A percentile compares a stretch with the other conserved stretches of the same genome.
These are phyloP conservation scores for Ptychoptera albimana DNA, from an alignment of 2,888 invertebrate species.

Conservation along the genomic window DNA sequence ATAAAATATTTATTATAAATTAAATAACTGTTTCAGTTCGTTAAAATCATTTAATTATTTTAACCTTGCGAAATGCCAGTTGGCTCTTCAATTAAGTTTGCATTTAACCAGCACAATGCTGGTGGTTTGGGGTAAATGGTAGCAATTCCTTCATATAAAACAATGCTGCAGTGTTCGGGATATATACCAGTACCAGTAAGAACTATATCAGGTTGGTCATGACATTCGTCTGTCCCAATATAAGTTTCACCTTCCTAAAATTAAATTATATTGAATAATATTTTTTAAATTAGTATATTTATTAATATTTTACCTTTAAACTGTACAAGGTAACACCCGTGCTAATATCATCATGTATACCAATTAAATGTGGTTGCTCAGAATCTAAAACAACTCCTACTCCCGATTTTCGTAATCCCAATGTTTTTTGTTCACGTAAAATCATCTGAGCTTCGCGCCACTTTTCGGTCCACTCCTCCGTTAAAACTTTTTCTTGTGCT, in stretches of 20 bases:
- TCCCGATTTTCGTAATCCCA: constrained; percentile 74
- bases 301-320: constrained; percentile 42
- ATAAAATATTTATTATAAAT: constrained; percentile 20
- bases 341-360: constrained; percentile 81
- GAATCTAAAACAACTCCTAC: constrained; percentile 80
- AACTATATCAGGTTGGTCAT: constrained; percentile 54
- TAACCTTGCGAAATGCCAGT: constrained; percentile 55
- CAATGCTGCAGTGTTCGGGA: constrained; percentile 61
- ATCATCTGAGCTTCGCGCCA: constrained; percentile 85
- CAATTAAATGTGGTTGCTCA: constrained; percentile 81
- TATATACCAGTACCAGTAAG: constrained; percentile 60
- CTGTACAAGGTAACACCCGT: constrained; percentile 87
- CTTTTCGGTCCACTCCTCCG: constrained; percentile 86
- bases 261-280: constrained; percentile 5
- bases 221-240: constrained; percentile 63
- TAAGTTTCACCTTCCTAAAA: constrained; percentile 66
- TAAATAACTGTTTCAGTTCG: constrained; percentile 18
- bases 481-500: constrained; percentile 75
- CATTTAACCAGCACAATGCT: constrained; percentile 72
- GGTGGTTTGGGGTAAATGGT: constrained; percentile 55
- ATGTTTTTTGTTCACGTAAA: constrained; percentile 70
- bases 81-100: constrained; percentile 58
- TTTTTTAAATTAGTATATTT: neutral
- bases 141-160: constrained; percentile 53
- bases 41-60: constrained; percentile 16